Evolutionary conservation across 1,140 invertebrate genomes (phyloP).

Genomic region (Conopomorpha cramerella): DNA sequence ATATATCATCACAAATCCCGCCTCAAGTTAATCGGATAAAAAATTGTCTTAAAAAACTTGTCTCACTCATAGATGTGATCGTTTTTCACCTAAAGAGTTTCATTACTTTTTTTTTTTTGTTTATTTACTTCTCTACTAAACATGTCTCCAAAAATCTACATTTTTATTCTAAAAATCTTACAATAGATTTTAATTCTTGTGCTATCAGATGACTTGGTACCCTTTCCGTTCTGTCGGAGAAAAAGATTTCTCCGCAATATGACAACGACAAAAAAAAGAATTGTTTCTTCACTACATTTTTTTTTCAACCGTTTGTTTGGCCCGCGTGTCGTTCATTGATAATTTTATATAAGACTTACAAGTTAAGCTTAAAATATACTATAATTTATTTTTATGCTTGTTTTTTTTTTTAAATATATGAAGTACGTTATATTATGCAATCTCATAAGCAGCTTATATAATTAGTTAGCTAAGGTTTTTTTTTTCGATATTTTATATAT

Average conservation of each 20-base stretch:
- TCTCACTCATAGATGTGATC: constrained; percentile 29
- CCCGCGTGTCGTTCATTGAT: constrained; percentile 34
- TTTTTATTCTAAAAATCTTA: constrained; percentile 40
- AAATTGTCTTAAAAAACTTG: constrained; percentile 41
- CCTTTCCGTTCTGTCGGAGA: constrained; percentile 5
- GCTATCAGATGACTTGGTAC: constrained; percentile 29
- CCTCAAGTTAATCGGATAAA: constrained; percentile 26
- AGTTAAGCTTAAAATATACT: constrained; percentile 16
- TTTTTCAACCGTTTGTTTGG: constrained; percentile 15
- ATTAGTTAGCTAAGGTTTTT: too few species aligned
- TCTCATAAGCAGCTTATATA: too few species aligned
- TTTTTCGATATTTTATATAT: too few species aligned
- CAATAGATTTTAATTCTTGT: constrained; percentile 34
- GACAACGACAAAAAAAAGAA: too few species aligned
- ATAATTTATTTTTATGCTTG: constrained; percentile 6
- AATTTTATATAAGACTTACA: constrained; percentile 22
- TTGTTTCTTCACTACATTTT: not conserved
- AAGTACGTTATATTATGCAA: too few species aligned
- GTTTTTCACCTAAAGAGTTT: too few species aligned
- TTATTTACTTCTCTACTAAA: constrained; percentile 39
- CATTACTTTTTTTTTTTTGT: constrained; percentile 22
- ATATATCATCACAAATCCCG: constrained; percentile 11
- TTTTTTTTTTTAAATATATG: constrained; percentile 11
- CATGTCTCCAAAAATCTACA: constrained; percentile 54
- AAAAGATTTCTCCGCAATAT: constrained; percentile 18